Evolutionary conservation across 2,113 vertebrate species (phyloP), one percentile per base, ranked within the genome.

Genomic region (Calonectris borealis): DNA sequence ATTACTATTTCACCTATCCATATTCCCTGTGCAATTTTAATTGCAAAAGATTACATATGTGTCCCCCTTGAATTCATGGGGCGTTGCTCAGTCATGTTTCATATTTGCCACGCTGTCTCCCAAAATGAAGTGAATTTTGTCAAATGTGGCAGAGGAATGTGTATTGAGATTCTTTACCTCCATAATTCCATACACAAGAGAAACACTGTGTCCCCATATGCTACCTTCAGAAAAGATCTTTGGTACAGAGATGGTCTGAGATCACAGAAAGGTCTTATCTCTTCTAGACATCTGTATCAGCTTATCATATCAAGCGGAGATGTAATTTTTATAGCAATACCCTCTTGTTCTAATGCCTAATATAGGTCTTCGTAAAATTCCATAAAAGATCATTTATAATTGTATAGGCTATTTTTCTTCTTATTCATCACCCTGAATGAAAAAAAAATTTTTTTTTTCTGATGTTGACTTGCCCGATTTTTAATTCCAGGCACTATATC

Each of bases 1-100:
- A 95, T 91, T 94, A 61, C 38, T 57, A 16, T 82, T 91, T 93
- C 65, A 93, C 77, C 83, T 94, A 84, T 88, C 12, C 16, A 15
- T 22, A 7, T 54, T 94, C 69, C 49, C 61, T 20, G 14, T 27
- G 57, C 17, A 86, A 38, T 76, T 94, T 92, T 87, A 89, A 84
- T 91, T 91, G 57, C 65, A 76, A 82, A 78, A 86, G 4, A 62
- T 81, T 34, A 21, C 12, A 19, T 6, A 4, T 16, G 31, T 40
- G 34, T 81, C 83, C 22, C 55, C 34, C 17, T 83, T 91, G 88
- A 91, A 95, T 93, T 93, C 65, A 52, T 14, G 10, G 57, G 46
- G 13, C 0, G 0, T 78, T 83, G 38, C 46, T 94, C 72, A 71
- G 2, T 31, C 0, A 0, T 62, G 26, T 86, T 95, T 92, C 52